Evolutionary conservation across 2,113 vertebrate species (phyloP).

Genomic region (Grus americana): DNA sequence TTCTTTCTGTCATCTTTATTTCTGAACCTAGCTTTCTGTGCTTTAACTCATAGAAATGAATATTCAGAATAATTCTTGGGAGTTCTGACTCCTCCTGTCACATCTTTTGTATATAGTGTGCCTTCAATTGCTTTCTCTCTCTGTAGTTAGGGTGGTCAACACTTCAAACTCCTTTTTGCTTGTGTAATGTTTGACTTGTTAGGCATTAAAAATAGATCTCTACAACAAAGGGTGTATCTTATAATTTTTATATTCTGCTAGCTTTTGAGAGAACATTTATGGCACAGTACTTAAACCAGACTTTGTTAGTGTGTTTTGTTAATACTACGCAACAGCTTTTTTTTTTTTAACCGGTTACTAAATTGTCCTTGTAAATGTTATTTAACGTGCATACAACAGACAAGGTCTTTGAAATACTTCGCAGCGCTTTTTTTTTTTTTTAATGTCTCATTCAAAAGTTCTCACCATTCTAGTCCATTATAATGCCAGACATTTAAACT

Average conservation of each 20-base stretch:
- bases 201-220: neutral
- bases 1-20: neutral
- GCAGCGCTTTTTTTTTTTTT: neutral
- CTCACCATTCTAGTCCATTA: neutral
- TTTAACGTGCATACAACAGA: neutral
- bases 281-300: neutral
- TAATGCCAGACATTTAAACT: neutral
- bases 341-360: neutral
- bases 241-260: neutral
- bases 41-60: neutral
- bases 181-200: neutral
- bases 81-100: neutral
- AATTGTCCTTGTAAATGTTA: neutral
- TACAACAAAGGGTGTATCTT: neutral
- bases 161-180: neutral
- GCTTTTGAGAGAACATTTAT: neutral
- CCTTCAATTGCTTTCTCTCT: neutral
- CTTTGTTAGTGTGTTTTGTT: neutral
- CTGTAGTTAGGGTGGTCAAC: fast-evolving
- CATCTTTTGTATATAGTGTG: neutral
- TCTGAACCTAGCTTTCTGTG: neutral
- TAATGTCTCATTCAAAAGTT: neutral
- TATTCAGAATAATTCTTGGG: neutral
- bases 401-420: neutral
- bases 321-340: neutral